Evolutionary conservation across 1,140 invertebrate species (phyloP), one percentile per base, ranked within the genome.

Genomic region (Bradysia coprophila): DNA sequence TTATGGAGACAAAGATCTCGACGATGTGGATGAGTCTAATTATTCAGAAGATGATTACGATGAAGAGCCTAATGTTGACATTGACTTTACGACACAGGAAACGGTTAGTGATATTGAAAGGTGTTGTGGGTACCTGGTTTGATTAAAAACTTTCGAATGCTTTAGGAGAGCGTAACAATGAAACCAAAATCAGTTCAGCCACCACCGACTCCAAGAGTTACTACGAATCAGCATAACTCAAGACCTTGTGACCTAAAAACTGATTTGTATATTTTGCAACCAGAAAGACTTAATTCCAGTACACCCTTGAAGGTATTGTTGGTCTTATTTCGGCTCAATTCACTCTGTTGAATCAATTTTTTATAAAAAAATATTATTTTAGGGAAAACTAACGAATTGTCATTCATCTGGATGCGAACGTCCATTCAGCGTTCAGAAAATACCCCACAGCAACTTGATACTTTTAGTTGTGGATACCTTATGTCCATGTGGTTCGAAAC

Each of bases 361-460:
- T n/a, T n/a, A 37, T n/a, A 37, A 15, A 37, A 8, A 6, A 13
- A 36, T 42, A 34, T 15, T 20, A 16, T 4, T 55, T 16, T 82
- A 90, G 62, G 87, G 85, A n/a, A 86, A 88, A 57, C 65, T 92
- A 1, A 90, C 85, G 1, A 90, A 90, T 56, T 92, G 88, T 55
- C 85, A 90, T 53, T 72, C 77, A 21, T 84, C 82, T 16, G 83
- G 85, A 48, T 92, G 88, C 56, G 86, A 89, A 61, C 81, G 86
- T 48, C 85, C 85, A 11, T 93, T 92, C 63, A 91, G 87, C 60
- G 86, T 91, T 10, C 87, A 92, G 54, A 88, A 88, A 64, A 87
- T 92, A 49, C 84, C 78, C 31, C 81, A 88, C 54, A 91, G 87
- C 49, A 93, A 93, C 67, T 62, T 93, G 37, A 86, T 93, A 40